phyloP scores from a whole-genome alignment of 2,888 invertebrate species.

The Stomorhina lunata region DNA sequence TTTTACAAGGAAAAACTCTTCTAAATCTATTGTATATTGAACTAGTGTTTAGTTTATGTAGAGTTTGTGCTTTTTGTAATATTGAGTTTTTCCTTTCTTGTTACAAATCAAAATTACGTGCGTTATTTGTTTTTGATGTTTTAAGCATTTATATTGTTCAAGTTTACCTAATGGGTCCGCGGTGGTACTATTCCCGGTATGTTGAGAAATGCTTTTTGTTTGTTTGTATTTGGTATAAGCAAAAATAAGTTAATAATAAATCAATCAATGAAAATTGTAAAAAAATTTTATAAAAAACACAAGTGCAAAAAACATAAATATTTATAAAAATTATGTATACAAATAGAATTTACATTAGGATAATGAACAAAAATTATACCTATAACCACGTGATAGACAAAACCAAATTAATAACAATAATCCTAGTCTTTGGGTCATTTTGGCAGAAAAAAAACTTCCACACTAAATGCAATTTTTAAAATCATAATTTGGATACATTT shows the following conservation, averaged over 20 bases:
- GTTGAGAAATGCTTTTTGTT: constrained; percentile 75
- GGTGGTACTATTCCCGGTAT: constrained; percentile 77
- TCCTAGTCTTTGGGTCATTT: too few relatives aligned
- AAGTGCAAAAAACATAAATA: constrained; percentile 12
- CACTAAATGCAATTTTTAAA: too few relatives aligned
- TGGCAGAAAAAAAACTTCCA: too few relatives aligned
- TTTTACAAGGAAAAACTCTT: constrained; percentile 3
- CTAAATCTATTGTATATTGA: background rate
- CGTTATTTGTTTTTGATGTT: background rate
- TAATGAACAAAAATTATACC: too few relatives aligned
- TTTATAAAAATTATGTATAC: background rate
- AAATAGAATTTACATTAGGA: too few relatives aligned
- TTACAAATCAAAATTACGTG: constrained; percentile 23
- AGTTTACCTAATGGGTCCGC: constrained; percentile 77
- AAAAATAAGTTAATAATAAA: constrained; percentile 53
- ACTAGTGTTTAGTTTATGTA: background rate
- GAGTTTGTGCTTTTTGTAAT: constrained; percentile 27
- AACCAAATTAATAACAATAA: too few relatives aligned
- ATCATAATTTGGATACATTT: too few relatives aligned
- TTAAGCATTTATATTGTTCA: constrained; percentile 42
- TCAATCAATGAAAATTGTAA: constrained; percentile 19
- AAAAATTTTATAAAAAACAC: background rate
- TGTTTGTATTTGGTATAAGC: constrained; percentile 53
- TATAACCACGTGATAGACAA: too few relatives aligned
- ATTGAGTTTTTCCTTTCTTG: constrained; percentile 8